Evolutionary conservation across 2,888 invertebrate species (phyloP).

Genomic region (Lepidocyrtinus sp.): DNA sequence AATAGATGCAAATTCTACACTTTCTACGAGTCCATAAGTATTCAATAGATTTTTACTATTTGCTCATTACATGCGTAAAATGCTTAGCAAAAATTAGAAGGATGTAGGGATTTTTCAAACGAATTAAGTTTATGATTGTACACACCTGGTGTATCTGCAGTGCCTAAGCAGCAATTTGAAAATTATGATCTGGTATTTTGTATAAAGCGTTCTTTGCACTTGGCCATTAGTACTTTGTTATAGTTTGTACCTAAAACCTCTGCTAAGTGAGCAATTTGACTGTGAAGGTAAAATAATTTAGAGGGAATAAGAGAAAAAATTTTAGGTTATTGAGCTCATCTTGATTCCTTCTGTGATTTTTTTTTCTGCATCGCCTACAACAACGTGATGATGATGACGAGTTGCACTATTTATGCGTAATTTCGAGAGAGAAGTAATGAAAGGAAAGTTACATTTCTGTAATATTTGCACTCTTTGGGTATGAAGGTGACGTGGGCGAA

Average conservation of each 20-base stretch:
- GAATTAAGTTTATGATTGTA: neutral
- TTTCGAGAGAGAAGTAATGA: neutral
- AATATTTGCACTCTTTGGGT: neutral
- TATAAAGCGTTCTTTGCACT: neutral
- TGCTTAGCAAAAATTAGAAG: neutral
- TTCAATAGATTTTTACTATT: neutral
- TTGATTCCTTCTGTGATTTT: too few relatives aligned
- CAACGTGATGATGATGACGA: neutral
- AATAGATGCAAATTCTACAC: neutral
- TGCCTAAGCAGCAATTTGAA: neutral
- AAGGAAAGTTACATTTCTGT: neutral
- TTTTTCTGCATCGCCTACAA: neutral
- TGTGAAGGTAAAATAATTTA: conserved; percentile 6
- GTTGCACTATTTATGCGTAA: neutral
- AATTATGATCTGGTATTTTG: neutral
- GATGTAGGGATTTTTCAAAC: neutral
- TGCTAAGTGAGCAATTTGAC: conserved; percentile 2
- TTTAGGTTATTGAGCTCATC: conserved; percentile 3
- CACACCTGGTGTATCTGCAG: too few relatives aligned
- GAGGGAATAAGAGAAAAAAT: too few relatives aligned
- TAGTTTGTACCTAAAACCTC: neutral
- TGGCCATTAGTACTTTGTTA: neutral
- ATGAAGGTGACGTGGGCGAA: conserved; percentile 11
- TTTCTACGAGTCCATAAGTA: neutral
- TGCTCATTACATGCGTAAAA: neutral